phyloP scores from a whole-genome alignment of 1,140 invertebrate genomes.

The Bombus picipes region DNA sequence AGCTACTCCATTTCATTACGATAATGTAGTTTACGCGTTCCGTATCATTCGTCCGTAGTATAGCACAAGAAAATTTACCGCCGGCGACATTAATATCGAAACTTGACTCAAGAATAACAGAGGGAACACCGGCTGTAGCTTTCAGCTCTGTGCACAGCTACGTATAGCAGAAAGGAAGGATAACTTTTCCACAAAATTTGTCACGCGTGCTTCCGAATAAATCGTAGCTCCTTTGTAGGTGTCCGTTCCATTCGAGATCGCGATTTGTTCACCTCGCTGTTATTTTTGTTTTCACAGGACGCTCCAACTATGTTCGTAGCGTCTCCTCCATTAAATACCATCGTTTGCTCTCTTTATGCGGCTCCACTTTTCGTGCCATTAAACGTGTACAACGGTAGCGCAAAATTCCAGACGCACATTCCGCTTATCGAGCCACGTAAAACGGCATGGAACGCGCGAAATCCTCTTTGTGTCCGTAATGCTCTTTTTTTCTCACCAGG shows the following conservation, averaged over 20 bases:
- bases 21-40: neutral
- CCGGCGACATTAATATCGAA: neutral
- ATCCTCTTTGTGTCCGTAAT: neutral
- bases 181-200: neutral
- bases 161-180: neutral
- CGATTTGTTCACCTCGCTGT: neutral
- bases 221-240: conserved; percentile 11
- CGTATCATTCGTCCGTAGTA: neutral
- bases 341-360: neutral
- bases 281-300: neutral
- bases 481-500: neutral
- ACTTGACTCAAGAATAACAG: neutral
- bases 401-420: neutral
- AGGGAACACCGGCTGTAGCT: neutral
- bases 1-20: conserved; percentile 5
- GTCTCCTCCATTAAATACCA: neutral
- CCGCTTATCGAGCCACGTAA: conserved; percentile 24
- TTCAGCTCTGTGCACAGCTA: neutral
- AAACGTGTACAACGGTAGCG: neutral
- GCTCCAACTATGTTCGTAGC: too few relatives aligned
- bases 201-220: neutral
- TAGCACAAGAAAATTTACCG: neutral
- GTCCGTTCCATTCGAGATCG: neutral
- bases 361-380: neutral
- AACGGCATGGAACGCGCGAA: neutral